Evolutionary conservation across 2,797 vertebrate genomes (phyloP).

Genomic region (Alca torda): DNA sequence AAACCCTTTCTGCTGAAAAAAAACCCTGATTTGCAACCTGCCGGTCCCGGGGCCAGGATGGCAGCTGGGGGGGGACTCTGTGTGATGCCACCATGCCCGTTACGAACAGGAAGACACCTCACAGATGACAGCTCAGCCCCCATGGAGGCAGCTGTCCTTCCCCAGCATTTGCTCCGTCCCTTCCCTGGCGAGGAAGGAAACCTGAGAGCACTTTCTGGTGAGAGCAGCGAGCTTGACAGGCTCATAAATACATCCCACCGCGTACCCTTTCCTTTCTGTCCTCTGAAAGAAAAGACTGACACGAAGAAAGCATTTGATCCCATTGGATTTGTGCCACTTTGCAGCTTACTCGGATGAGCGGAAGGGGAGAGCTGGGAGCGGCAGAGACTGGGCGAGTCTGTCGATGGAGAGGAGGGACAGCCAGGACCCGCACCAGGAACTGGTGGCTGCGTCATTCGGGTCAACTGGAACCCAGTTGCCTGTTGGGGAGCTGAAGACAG

Average conservation of each 20-base stretch:
- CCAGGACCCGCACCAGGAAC: neutral
- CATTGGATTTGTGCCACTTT: constrained; percentile 51
- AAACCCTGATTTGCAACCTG: neutral
- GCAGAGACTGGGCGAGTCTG: neutral
- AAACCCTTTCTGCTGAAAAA: neutral
- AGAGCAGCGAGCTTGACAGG: neutral
- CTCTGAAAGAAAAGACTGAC: constrained; percentile 44
- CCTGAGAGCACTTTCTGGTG: constrained; percentile 30
- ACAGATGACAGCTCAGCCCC: neutral
- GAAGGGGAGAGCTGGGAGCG: neutral
- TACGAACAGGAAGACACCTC: neutral
- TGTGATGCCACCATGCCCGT: neutral
- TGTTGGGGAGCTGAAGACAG: neutral
- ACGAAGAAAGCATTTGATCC: constrained; percentile 31
- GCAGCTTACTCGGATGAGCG: constrained; percentile 21
- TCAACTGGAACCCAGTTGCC: neutral
- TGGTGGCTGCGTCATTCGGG: neutral
- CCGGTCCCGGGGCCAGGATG: neutral
- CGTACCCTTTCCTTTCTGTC: constrained; percentile 3
- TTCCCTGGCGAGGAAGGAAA: neutral
- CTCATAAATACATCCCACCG: constrained; percentile 29
- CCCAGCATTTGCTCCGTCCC: neutral
- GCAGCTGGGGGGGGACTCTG: neutral
- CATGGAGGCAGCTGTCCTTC: neutral
- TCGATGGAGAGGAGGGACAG: neutral